Base-by-base conservation (phyloP, 2,113 vertebrate species). In the Danionella cerebrum region DNA sequence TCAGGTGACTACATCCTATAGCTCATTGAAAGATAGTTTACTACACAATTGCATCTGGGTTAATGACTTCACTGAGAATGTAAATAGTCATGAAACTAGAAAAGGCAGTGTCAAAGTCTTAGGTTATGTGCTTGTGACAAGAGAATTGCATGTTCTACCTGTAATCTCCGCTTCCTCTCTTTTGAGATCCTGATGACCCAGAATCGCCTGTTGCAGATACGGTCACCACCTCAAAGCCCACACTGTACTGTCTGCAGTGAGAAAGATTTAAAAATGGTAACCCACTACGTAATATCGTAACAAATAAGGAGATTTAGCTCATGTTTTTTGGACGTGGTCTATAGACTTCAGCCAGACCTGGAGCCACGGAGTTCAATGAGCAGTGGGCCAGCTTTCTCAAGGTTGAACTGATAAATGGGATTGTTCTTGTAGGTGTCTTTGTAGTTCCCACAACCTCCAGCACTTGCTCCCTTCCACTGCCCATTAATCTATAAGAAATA, bases 401-500 rank as follows among this genome's bases (percentile, higher is more conserved):
- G 13, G 71, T 93, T 91, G 62, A 98, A 84, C 75, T 99, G 96
- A 67, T 95, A 99, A 72, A 96, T 87, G 12, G 96, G 96, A 67
- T 99, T 99, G 72, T 93, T 90, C 82, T 88, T 96, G 85, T 95
- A 91, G 1, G 91, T 91, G 29, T 98, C 95, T 81, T 90, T 94
- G 66, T 97, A 96, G 78, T 98, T 99, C 27, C 92, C 93, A 85
- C 96, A 99, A 12, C 96, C 96, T 35, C 96, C 96, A 10, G 96
- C 94, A 63, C 83, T 94, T 33, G 78, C 74, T 6, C 93, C 94
- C 74, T 94, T 98, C 96, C 96, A 99, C 73, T 96, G 94, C 14
- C 96, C 96, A 45, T 97, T 98, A 36, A 97, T 80, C 96, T 98
- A 79, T 35, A 31, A n/a, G 64, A 3, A 55, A 42, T 3, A 62